These are phyloP conservation scores for Actinopyga echinites DNA, from an alignment of 53 echinoderm and acorn worm species.

Conservation along the genomic window DNA sequence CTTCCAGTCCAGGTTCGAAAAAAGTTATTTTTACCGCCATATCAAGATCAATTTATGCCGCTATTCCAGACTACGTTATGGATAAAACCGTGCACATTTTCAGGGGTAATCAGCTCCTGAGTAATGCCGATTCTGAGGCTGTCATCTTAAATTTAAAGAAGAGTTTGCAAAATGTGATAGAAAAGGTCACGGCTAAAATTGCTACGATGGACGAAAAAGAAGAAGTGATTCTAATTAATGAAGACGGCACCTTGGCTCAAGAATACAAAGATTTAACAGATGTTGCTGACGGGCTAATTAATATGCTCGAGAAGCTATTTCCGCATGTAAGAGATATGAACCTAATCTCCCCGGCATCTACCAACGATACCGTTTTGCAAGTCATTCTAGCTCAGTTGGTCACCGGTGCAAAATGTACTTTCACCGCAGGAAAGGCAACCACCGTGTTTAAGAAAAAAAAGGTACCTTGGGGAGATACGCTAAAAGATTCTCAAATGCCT, in stretches of 20 bases:
- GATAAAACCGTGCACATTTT: not conserved
- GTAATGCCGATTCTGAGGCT: not conserved
- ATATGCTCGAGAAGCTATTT: not conserved
- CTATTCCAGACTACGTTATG: not conserved
- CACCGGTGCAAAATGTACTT: not conserved
- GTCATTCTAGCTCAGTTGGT: not conserved
- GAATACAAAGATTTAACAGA: not conserved
- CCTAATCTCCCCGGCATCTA: not conserved
- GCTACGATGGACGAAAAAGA: not conserved
- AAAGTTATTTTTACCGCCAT: not conserved
- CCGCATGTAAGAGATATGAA: not conserved
- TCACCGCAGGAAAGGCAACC: not conserved
- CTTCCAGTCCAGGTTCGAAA: not conserved
- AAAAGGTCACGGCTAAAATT: not conserved
- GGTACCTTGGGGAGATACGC: not conserved
- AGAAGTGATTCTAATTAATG: too few species aligned
- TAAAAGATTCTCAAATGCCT: not conserved
- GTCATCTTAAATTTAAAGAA: not conserved
- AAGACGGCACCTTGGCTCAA: not conserved
- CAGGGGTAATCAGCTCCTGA: not conserved
- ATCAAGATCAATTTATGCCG: not conserved
- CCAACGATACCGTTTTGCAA: not conserved
- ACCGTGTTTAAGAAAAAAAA: not conserved
- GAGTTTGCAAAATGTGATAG: not conserved
- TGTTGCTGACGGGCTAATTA: not conserved